phyloP scores from a whole-genome alignment of 2,888 invertebrate genomes.

The Dryocosmus kuriphilus region DNA sequence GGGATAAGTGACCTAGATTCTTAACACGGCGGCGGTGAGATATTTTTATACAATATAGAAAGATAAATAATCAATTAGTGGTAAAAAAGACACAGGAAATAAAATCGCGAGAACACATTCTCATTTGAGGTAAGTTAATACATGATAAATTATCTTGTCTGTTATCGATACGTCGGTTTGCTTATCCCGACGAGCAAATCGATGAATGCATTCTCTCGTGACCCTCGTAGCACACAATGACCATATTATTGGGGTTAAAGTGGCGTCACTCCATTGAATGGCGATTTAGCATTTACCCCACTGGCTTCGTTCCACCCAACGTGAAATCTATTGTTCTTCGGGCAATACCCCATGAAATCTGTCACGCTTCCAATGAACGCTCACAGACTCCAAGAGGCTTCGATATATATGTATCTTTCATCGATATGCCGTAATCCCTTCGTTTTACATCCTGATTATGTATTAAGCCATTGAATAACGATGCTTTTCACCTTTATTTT shows the following conservation, averaged over 20 bases:
- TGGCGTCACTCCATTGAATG: conserved; percentile 72
- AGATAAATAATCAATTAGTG: too few relatives aligned
- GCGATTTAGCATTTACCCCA: conserved; percentile 68
- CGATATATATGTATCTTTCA: conserved; percentile 48
- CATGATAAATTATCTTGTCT: conserved; percentile 24
- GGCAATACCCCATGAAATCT: conserved; percentile 69
- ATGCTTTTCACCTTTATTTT: neutral
- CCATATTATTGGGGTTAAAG: conserved; percentile 71
- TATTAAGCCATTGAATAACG: neutral
- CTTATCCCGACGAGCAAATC: conserved; percentile 41
- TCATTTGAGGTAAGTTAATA: conserved; percentile 5
- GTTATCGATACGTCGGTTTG: conserved; percentile 38
- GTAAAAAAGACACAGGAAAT: too few relatives aligned
- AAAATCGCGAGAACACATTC: neutral
- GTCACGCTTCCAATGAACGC: conserved; percentile 64
- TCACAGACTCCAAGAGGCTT: conserved; percentile 17
- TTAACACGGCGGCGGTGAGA: too few relatives aligned
- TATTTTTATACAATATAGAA: too few relatives aligned
- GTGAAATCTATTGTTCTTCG: conserved; percentile 72
- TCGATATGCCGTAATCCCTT: conserved; percentile 55
- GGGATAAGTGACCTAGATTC: too few relatives aligned
- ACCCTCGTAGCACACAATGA: conserved; percentile 59
- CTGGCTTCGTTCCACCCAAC: conserved; percentile 62
- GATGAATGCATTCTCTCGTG: conserved; percentile 45
- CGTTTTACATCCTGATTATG: conserved; percentile 26